Conservation (phyloP, 2,113 vertebrate species). For the Zosterops lateralis region DNA sequence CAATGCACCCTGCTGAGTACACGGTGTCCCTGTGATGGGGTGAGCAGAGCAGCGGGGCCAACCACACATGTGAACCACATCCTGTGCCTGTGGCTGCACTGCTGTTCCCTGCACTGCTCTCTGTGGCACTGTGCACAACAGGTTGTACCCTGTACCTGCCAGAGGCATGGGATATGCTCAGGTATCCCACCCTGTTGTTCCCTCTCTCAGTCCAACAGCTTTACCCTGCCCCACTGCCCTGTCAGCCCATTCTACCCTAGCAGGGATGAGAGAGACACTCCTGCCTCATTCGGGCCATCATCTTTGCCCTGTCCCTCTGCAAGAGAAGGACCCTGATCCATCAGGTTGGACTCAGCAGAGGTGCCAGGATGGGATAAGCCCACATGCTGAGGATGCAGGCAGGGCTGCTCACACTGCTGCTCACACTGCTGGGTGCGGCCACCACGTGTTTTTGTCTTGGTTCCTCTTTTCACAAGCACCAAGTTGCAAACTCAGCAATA, state of each 20-base stretch:
- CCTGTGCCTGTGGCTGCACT: neutral
- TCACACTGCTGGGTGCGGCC: neutral
- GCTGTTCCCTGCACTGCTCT: neutral
- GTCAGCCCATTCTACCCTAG: neutral
- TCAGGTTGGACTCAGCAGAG: neutral
- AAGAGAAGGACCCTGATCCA: fast-evolving
- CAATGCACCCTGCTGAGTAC: neutral
- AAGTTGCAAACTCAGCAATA: constrained; percentile 19
- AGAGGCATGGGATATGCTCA: neutral
- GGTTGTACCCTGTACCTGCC: neutral
- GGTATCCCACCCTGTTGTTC: no score
- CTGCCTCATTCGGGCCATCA: no score
- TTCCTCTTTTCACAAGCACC: constrained; percentile 29
- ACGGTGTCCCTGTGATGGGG: fast-evolving
- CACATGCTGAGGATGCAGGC: neutral
- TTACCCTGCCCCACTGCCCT: neutral
- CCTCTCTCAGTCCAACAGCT: neutral
- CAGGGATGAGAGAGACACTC: fast-evolving
- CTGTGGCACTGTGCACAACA: fast-evolving
- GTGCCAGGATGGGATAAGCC: neutral
- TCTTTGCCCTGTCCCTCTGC: neutral
- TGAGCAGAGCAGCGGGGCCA: neutral
- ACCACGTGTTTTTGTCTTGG: neutral
- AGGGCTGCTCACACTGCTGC: neutral
- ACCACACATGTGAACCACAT: neutral